Base-by-base conservation (phyloP, 1,140 invertebrate species). In the Heliconius himera region DNA sequence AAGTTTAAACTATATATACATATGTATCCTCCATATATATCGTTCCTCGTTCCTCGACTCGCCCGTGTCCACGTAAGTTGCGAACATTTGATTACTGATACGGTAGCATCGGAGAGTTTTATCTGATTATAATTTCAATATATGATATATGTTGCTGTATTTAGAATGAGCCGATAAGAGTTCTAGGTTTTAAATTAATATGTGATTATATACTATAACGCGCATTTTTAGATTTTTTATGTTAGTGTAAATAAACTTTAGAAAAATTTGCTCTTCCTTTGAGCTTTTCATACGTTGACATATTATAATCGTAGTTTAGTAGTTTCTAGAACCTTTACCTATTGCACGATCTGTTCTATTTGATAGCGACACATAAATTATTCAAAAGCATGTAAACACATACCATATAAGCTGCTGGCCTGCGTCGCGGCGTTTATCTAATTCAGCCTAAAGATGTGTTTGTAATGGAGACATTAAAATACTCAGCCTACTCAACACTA, bases 331-430 rank as follows among this genome's bases (percentile, higher is more conserved):
- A 83, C 76, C 73, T 80, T 85, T 82, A 76, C 73, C 60, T 16
- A 29, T 29, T 71, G 74, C 82, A 85, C 80, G 83, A 85, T 82
- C 74, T 73, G 80, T 70, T 51, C 76, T 79, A 82, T 85, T 84
- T 85, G 84, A 71, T 76, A 77, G 71, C 79, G 51, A 77, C 76
- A 80, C 81, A 83, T 85, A 85, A 83, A 85, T 83, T 82, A 83
- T 83, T 85, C 85, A 86, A 81, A 82, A 81, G 80, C 83, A 83
- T 84, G 85, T 82, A 82, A 86, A 86, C 83, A 83, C 76, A 81
- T 73, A 73, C 83, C 82, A 60, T 86, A 86, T 84, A 84, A 82
- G 83, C 79, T 46, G 60, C 79, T 78, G 79, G 81, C 83, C 83
- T 77, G 73, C 77, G 79, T 81, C 81, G 80, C 83, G 83, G 79